A percentile compares a stretch with the other conserved stretches of the same genome.
These are phyloP conservation scores for Drosophila takahashii DNA, from an alignment of 1,140 invertebrate genomes.

Conservation along the genomic window DNA sequence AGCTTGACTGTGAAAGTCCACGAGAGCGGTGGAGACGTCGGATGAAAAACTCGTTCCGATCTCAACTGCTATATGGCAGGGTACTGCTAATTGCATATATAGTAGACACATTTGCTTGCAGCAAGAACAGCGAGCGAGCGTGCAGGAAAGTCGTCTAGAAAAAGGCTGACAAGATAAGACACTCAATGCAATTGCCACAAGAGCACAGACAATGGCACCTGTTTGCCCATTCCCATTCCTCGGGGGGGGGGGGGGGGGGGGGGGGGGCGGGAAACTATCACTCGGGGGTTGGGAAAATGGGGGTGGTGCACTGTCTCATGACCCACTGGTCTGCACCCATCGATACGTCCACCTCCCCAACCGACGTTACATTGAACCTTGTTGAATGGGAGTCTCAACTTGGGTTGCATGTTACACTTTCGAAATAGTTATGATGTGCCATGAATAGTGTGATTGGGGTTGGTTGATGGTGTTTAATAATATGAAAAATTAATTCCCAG, in stretches of 20 bases:
- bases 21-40: neutral
- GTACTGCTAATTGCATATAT: slow-evolving; percentile 57
- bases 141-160: slow-evolving; percentile 26
- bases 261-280: neutral
- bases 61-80: slow-evolving; percentile 39
- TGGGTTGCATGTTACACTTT: slow-evolving; percentile 15
- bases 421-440: neutral
- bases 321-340: slow-evolving; percentile 19
- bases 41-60: slow-evolving; percentile 39
- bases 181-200: slow-evolving; percentile 30
- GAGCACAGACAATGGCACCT: slow-evolving; percentile 4
- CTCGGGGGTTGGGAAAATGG: slow-evolving; percentile 1
- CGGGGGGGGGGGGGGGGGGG: no score
- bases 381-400: slow-evolving; percentile 6
- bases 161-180: slow-evolving; percentile 58
- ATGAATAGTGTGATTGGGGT: neutral
- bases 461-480: neutral
- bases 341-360: slow-evolving; percentile 1
- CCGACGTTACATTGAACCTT: slow-evolving; percentile 47
- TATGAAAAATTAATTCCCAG: no score
- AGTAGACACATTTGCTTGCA: neutral
- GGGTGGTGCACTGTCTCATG: slow-evolving; percentile 10
- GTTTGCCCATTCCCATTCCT: slow-evolving; percentile 3
- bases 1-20: slow-evolving; percentile 45
- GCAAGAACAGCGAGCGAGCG: neutral